Percentiles rank a stretch among this genome's conserved stretches.
Conservation (phyloP, 2,888 invertebrate species). For the Metopia argyrocephala region DNA sequence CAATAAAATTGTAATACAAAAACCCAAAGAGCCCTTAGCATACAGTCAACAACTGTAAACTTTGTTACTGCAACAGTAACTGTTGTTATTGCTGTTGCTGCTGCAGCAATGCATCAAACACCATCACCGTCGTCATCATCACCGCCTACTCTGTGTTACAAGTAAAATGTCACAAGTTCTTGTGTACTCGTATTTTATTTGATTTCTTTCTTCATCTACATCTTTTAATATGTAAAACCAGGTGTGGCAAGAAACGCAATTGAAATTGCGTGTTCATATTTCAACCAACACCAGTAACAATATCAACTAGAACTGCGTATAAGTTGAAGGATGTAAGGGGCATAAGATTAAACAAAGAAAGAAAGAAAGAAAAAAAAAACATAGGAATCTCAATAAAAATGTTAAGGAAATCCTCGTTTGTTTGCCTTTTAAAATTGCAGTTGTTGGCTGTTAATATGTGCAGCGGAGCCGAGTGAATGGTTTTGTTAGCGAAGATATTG, state of each 20-base stretch:
- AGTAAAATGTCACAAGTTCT: slow-evolving; percentile 39
- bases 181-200: not conserved
- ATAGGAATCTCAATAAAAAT: slow-evolving; percentile 29
- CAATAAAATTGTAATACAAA: slow-evolving; percentile 47
- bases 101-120: not conserved
- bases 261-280: slow-evolving; percentile 59
- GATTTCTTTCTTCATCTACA: not conserved
- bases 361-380: not conserved
- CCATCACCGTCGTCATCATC: not conserved
- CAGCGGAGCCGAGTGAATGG: not conserved
- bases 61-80: slow-evolving; percentile 21
- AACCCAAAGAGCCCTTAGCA: slow-evolving; percentile 53
- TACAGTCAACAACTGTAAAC: slow-evolving; percentile 44
- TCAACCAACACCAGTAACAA: slow-evolving; percentile 17
- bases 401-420: slow-evolving; percentile 53
- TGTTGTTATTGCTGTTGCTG: slow-evolving; percentile 3
- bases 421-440: slow-evolving; percentile 28
- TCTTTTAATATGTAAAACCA: slow-evolving; percentile 29
- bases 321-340: not conserved
- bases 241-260: slow-evolving; percentile 58
- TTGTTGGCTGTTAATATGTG: not conserved
- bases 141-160: slow-evolving; percentile 24
- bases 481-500: not conserved
- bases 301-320: not conserved
- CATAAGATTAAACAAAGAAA: not conserved